Evolutionary conservation across 2,113 vertebrate genomes (phyloP).

Genomic region (Pipa parva): DNA sequence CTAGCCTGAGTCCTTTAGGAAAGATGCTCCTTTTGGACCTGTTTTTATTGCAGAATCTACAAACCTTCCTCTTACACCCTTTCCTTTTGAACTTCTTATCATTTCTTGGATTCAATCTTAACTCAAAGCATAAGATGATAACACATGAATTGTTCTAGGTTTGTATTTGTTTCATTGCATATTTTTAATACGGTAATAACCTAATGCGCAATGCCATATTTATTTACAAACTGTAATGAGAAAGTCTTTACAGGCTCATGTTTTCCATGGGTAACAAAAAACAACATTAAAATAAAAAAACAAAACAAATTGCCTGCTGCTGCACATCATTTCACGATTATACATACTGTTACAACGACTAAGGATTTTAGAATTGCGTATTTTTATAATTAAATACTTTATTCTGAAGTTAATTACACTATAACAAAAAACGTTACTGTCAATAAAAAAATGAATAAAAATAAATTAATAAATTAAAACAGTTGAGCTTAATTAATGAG

Average conservation of each 20-base stretch:
- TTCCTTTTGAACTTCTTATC: conserved; percentile 60
- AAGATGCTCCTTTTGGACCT: conserved; percentile 65
- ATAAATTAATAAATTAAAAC: no score
- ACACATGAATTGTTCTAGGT: conserved; percentile 42
- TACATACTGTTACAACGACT: no score
- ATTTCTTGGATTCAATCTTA: conserved; percentile 59
- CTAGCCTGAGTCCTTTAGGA: conserved; percentile 65
- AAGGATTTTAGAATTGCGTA: no score
- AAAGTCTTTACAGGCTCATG: neutral
- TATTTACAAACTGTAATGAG: neutral
- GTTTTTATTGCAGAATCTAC: conserved; percentile 66
- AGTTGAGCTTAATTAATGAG: no score
- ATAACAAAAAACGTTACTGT: no score
- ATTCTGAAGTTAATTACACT: no score
- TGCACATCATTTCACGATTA: no score
- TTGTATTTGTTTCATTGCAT: neutral
- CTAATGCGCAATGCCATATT: neutral
- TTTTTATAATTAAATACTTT: no score
- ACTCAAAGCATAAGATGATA: conserved; percentile 49
- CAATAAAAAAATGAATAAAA: no score
- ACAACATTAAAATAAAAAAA: no score
- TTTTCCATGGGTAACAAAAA: neutral
- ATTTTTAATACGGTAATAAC: neutral
- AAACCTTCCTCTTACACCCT: conserved; percentile 56
- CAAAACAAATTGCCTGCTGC: no score